These are phyloP conservation scores for Formica aserva DNA, from an alignment of 2,888 invertebrate species.

Conservation along the genomic window DNA sequence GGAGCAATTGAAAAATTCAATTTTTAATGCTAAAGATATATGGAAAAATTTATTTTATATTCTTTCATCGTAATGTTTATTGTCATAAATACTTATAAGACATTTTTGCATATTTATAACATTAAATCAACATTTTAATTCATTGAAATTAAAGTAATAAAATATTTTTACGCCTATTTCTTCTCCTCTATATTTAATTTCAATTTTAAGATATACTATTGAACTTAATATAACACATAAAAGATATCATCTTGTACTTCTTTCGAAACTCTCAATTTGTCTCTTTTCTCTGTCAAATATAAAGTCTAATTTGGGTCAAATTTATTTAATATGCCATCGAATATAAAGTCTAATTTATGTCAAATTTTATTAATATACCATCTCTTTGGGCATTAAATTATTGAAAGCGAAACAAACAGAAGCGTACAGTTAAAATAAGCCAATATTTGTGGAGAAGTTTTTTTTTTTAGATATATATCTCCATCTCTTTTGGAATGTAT, in stretches of 20 bases:
- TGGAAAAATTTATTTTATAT: not conserved
- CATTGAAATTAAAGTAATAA: not conserved
- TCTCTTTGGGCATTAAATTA: not conserved
- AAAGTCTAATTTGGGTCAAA: not conserved
- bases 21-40: not conserved
- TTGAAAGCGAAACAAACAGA: not conserved
- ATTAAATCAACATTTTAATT: not conserved
- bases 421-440: slow-evolving; percentile 8
- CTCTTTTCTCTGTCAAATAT: not conserved
- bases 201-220: not conserved
- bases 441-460: not conserved
- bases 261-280: not conserved
- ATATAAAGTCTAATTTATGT: not conserved
- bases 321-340: not conserved
- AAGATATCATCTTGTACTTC: not conserved
- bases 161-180: not conserved
- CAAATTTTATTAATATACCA: not conserved
- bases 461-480: not conserved
- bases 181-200: not conserved
- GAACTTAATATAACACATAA: not conserved
- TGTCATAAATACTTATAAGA: not conserved
- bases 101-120: not conserved
- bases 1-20: not conserved
- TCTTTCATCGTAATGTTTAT: not conserved
- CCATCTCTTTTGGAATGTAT: not conserved